Evolutionary conservation across 1,140 invertebrate species (phyloP).

Genomic region (Hypsibius dujardini): DNA sequence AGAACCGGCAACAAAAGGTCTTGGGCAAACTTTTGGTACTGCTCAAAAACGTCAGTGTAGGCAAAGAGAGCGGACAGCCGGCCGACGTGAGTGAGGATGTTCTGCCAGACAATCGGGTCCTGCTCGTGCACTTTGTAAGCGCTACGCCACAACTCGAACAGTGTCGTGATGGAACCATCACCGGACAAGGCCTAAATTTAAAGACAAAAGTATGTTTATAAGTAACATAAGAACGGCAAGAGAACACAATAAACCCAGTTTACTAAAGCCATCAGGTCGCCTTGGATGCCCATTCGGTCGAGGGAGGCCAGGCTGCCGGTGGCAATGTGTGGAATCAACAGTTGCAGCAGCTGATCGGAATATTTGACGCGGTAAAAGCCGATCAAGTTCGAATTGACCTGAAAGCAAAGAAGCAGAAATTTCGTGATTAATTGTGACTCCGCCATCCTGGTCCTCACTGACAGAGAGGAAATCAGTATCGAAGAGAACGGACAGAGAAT

Average conservation of each 20-base stretch:
- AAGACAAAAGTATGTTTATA: conserved; percentile 16
- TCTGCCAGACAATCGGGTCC: conserved; percentile 22
- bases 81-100: conserved; percentile 19
- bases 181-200: conserved; percentile 5
- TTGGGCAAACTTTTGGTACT: conserved; percentile 1
- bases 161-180: neutral
- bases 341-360: conserved; percentile 52
- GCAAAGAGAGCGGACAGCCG: conserved; percentile 18
- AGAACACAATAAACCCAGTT: conserved; percentile 22
- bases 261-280: conserved; percentile 75
- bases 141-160: conserved; percentile 15
- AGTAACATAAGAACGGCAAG: neutral
- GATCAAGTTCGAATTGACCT: conserved; percentile 36
- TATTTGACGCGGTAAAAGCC: conserved; percentile 59
- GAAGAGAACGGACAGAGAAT: conserved; percentile 20
- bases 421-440: no score
- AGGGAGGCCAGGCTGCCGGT: conserved; percentile 60
- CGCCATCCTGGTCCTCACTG: no score
- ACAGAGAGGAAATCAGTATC: neutral
- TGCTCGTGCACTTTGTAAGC: conserved; percentile 23
- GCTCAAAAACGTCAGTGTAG: neutral
- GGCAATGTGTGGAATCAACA: conserved; percentile 58
- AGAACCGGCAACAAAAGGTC: conserved; percentile 2
- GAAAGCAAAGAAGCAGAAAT: conserved; percentile 22
- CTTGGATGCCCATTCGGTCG: conserved; percentile 70